Conservation (phyloP, 2,888 invertebrate species). For the Cynaeus angustus region DNA sequence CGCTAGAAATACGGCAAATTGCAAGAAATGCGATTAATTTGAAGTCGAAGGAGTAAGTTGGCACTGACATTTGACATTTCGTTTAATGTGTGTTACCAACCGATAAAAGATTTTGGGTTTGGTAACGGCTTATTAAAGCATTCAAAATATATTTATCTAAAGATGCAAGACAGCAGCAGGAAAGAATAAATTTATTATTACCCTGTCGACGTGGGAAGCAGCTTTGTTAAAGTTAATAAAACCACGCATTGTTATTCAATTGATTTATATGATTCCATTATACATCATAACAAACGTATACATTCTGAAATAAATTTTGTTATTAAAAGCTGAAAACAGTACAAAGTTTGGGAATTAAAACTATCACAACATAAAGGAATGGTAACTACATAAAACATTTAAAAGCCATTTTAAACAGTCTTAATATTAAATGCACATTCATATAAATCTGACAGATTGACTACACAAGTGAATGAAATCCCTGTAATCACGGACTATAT, state of each 20-base stretch:
- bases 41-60: too few relatives aligned
- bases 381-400: slow-evolving; percentile 47
- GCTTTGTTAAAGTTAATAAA: too few relatives aligned
- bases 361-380: slow-evolving; percentile 41
- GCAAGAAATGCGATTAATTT: too few relatives aligned
- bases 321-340: slow-evolving; percentile 23
- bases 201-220: too few relatives aligned
- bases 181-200: too few relatives aligned
- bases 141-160: too few relatives aligned
- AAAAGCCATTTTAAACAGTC: slow-evolving; percentile 48
- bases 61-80: too few relatives aligned
- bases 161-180: too few relatives aligned
- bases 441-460: slow-evolving; percentile 31
- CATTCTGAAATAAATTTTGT: slow-evolving; percentile 29
- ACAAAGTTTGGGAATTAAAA: slow-evolving; percentile 15
- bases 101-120: too few relatives aligned
- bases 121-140: too few relatives aligned
- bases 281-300: slow-evolving; percentile 40
- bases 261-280: slow-evolving; percentile 32
- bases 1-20: too few relatives aligned
- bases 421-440: slow-evolving; percentile 46
- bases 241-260: slow-evolving; percentile 3
- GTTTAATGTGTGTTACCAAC: too few relatives aligned
- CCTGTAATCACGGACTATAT: neutral
- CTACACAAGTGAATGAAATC: slow-evolving; percentile 5